Evolutionary conservation across 2,797 vertebrate genomes (phyloP).

Genomic region (Hirundo rustica): DNA sequence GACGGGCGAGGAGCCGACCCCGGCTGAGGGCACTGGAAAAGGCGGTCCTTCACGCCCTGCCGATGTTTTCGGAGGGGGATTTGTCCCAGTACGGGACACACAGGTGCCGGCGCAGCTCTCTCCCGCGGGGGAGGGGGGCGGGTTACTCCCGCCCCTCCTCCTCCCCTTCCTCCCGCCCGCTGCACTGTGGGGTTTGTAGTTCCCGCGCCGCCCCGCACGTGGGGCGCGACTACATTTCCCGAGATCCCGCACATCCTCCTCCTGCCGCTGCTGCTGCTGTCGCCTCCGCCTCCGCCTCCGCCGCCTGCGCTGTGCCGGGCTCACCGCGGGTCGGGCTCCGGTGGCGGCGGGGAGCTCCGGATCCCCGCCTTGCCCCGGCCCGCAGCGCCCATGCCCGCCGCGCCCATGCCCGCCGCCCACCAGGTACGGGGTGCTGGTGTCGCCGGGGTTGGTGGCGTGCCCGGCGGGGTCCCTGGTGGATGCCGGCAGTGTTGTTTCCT

Average conservation of each 20-base stretch:
- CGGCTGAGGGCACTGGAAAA: too few species aligned
- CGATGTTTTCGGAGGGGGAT: too few species aligned
- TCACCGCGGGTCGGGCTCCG: not conserved
- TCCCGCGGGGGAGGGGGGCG: accelerated
- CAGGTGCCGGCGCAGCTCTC: accelerated
- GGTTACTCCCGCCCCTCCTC: not conserved
- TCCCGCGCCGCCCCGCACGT: accelerated
- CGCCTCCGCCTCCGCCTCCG: too few species aligned
- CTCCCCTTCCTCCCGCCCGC: not conserved
- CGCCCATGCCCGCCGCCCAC: not conserved
- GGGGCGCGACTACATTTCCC: conserved; percentile 28
- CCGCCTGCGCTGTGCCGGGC: accelerated
- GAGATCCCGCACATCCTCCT: accelerated
- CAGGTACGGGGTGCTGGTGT: not conserved
- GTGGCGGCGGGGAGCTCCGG: not conserved
- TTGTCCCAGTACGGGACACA: accelerated
- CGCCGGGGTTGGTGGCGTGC: too few species aligned
- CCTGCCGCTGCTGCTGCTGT: too few species aligned
- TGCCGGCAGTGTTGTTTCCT: not conserved
- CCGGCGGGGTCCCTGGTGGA: not conserved
- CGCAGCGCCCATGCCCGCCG: not conserved
- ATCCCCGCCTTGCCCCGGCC: too few species aligned
- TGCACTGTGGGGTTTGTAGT: conserved; percentile 6
- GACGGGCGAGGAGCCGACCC: not conserved
- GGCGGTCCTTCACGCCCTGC: accelerated